Percentiles rank a stretch among this genome's conserved stretches.
These are phyloP conservation scores for Forpus xanthops DNA, from an alignment of 2,797 vertebrate species.

Conservation along the genomic window DNA sequence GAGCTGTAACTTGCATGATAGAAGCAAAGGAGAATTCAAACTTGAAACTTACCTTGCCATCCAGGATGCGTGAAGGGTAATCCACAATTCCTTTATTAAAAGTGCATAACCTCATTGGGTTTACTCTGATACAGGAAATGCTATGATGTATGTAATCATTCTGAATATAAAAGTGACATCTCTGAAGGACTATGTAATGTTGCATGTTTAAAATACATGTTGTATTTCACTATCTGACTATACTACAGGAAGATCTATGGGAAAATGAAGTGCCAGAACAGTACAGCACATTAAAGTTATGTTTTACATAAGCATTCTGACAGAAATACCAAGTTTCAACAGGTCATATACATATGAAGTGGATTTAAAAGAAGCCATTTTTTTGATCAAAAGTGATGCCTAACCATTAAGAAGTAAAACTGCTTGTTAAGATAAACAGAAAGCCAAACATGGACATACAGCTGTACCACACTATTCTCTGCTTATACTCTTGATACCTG, in stretches of 20 bases:
- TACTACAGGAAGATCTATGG: not conserved
- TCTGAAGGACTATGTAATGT: not conserved
- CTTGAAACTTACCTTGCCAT: not conserved
- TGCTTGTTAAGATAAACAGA: not conserved
- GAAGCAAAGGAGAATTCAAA: not conserved
- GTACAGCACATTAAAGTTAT: not conserved
- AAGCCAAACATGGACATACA: fast-evolving
- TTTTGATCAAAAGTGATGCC: not conserved
- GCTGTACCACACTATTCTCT: not conserved
- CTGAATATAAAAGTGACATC: not conserved
- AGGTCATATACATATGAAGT: fast-evolving
- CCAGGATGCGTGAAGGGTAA: not conserved
- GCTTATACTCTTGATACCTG: not conserved
- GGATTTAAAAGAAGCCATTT: not conserved
- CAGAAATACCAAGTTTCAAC: not conserved
- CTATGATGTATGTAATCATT: not conserved
- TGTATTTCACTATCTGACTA: not conserved
- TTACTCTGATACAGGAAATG: not conserved
- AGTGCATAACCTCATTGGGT: too few relatives aligned
- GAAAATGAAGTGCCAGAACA: not conserved
- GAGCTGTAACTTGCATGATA: not conserved
- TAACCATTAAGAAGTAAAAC: not conserved
- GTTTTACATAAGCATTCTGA: not conserved
- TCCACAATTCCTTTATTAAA: not conserved
- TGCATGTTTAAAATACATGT: not conserved